Evolutionary conservation across 2,888 invertebrate species (phyloP).

Genomic region (Leptothorax acervorum): DNA sequence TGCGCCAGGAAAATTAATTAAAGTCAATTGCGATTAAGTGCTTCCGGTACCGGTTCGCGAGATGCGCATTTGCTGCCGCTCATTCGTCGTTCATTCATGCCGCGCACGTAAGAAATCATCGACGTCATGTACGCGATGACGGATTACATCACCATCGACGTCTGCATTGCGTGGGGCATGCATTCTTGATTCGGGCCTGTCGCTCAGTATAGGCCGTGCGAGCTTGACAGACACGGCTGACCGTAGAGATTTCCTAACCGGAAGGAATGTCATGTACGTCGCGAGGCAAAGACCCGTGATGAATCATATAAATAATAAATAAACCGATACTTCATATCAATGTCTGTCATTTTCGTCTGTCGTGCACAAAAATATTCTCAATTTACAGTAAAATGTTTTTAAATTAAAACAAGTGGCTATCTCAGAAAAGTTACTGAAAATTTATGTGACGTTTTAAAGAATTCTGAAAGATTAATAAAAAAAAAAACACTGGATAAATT

Average conservation of each 20-base stretch:
- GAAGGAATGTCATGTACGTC: conserved; percentile 66
- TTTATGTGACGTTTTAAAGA: background rate
- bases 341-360: background rate
- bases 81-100: conserved; percentile 23
- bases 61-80: background rate
- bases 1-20: background rate
- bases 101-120: conserved; percentile 13
- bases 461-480: background rate
- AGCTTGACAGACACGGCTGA: conserved; percentile 65
- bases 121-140: conserved; percentile 30
- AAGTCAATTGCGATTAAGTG: background rate
- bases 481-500: background rate
- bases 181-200: conserved; percentile 61
- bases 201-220: conserved; percentile 21
- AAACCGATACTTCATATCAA: background rate
- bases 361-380: background rate
- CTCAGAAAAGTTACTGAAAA: background rate
- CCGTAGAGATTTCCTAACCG: conserved; percentile 63
- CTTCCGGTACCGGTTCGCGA: background rate
- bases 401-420: background rate
- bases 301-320: conserved; percentile 44
- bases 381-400: conserved; percentile 4
- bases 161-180: conserved; percentile 33
- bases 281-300: conserved; percentile 70
- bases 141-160: conserved; percentile 11